These are phyloP conservation scores for Cantharis rufa DNA, from an alignment of 2,888 invertebrate species.

Conservation along the genomic window DNA sequence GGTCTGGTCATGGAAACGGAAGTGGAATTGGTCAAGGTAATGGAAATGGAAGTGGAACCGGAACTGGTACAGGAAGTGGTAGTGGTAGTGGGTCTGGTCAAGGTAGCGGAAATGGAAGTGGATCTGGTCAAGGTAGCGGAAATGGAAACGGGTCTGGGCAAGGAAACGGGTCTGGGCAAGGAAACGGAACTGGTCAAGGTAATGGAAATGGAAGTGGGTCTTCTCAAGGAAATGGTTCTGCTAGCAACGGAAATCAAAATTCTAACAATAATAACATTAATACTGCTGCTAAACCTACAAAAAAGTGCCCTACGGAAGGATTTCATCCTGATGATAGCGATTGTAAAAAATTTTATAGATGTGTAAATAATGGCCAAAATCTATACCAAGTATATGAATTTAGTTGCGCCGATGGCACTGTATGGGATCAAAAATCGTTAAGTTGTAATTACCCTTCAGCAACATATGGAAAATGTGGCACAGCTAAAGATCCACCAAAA, in stretches of 20 bases:
- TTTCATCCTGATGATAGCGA: slow-evolving; percentile 70
- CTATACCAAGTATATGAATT: slow-evolving; percentile 71
- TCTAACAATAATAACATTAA: too few relatives aligned
- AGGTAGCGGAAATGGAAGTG: background rate
- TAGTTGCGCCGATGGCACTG: slow-evolving; percentile 63
- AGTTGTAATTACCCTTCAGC: slow-evolving; percentile 26
- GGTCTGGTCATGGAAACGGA: background rate
- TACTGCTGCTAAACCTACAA: background rate
- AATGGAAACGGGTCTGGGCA: background rate
- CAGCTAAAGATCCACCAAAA: slow-evolving; percentile 8
- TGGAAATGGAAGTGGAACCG: background rate
- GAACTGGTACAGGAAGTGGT: too few relatives aligned
- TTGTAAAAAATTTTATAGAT: slow-evolving; percentile 78
- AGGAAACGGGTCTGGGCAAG: background rate
- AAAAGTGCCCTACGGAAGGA: slow-evolving; percentile 10
- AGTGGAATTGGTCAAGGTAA: background rate
- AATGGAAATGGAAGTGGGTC: background rate
- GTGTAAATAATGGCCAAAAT: slow-evolving; percentile 67
- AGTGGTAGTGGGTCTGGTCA: background rate
- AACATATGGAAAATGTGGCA: slow-evolving; percentile 34
- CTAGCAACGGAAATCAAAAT: too few relatives aligned
- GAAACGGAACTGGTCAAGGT: background rate
- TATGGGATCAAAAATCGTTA: slow-evolving; percentile 24
- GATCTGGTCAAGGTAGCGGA: background rate
- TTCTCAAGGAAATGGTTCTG: background rate